Base-by-base conservation (phyloP, 1,140 invertebrate genomes). In the Bradysia coprophila region DNA sequence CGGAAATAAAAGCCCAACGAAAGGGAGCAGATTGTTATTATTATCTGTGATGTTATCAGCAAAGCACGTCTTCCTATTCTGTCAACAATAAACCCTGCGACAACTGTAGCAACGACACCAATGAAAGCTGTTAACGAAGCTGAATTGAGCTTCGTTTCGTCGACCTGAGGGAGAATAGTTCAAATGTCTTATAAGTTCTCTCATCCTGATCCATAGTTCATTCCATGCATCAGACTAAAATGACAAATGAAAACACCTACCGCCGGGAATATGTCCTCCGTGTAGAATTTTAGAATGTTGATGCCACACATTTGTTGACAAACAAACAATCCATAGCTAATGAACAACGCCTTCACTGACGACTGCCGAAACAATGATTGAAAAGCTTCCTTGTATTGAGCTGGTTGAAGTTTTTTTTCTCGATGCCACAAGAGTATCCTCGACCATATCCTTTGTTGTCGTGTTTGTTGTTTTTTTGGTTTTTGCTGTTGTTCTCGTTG, bases 271-370 rank as follows among this genome's bases (percentile, higher is more conserved):
- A 93, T 89, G 0, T 62, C 51, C 0, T 69, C 69, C 0, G 78
- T 68, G 49, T 88, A 89, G 56, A 89, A 89, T 43, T 87, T 77
- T 18, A 91, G 78, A 1, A 79, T 81, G 49, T 90, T 90, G 19
- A 91, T 82, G 28, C 87, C 84, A 41, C 76, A 78, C 22, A 90
- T 61, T 55, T 91, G 87, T 54, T 91, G 87, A 56, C 90, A 80
- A 39, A 84, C 63, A 81, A 91, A 87, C 1, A 91, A 63, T 13
- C 75, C 73, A 45, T 83, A 71, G 36, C 72, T 75, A 24, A 92
- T 81, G 6, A 75, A 43, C 6, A 89, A 54, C 8, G 75, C 79
- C 56, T 76, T 84, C 19, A 68, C 57, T 1, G 73, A 72, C 10
- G 73, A 68, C 45, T 61, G 71, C 38, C 72, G n/a, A n/a, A n/a